These are phyloP conservation scores for Drosophila kuntzei DNA, from an alignment of 2,888 invertebrate genomes.

Conservation along the genomic window DNA sequence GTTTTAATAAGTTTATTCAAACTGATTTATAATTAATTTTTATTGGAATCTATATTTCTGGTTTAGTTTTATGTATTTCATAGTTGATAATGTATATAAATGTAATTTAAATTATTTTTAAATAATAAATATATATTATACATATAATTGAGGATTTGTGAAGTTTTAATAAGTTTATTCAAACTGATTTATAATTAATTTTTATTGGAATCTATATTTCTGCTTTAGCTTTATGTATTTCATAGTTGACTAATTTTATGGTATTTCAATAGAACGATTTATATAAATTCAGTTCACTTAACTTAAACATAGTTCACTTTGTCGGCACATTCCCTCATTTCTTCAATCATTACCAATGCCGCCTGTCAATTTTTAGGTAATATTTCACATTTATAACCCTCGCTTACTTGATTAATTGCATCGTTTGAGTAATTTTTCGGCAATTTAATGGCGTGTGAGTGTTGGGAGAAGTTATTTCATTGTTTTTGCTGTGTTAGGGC, in stretches of 20 bases:
- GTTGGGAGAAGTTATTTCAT: conserved; percentile 28
- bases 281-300: conserved; percentile 33
- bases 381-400: conserved; percentile 69
- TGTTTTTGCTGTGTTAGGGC: conserved; percentile 23
- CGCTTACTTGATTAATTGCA: conserved; percentile 70
- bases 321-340: conserved; percentile 31
- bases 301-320: conserved; percentile 35
- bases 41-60: neutral
- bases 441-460: conserved; percentile 38
- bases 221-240: neutral
- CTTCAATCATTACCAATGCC: conserved; percentile 61
- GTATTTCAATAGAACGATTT: neutral
- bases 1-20: neutral
- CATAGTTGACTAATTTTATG: conserved; percentile 1
- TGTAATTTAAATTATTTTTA: too few relatives aligned
- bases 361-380: conserved; percentile 57
- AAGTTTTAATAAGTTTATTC: neutral
- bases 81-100: too few relatives aligned
- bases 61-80: neutral
- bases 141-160: too few relatives aligned
- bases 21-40: neutral
- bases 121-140: too few relatives aligned
- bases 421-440: conserved; percentile 23
- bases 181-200: neutral
- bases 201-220: neutral